Percentiles rank a stretch among this genome's conserved stretches.
phyloP scores from a whole-genome alignment of 2,797 vertebrate species.

The Gallirallus australis region DNA sequence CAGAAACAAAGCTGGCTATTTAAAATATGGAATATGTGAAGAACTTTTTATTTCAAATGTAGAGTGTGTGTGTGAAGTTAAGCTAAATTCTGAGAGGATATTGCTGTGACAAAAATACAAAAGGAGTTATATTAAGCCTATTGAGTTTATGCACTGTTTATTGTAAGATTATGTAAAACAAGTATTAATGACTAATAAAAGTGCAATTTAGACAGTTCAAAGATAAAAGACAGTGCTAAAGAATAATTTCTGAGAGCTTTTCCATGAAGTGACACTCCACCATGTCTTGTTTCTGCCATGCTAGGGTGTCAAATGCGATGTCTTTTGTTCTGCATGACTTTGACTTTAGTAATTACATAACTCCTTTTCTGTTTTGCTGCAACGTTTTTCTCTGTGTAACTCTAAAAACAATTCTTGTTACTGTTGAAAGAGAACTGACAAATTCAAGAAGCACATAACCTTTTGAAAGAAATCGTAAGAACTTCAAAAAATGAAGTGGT shows the following conservation, averaged over 20 bases:
- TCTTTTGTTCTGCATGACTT: conserved; percentile 22
- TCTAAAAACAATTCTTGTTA: not conserved
- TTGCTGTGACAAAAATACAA: conserved; percentile 1
- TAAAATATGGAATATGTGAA: not conserved
- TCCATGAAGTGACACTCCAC: not conserved
- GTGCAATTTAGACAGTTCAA: not conserved
- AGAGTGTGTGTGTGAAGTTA: not conserved
- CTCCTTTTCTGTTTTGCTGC: not conserved
- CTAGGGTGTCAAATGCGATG: not conserved
- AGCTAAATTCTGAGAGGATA: not conserved
- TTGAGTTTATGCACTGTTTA: not conserved
- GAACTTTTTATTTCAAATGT: not conserved
- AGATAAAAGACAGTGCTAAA: not conserved
- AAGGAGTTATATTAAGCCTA: not conserved
- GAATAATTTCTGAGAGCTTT: not conserved
- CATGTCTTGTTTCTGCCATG: not conserved
- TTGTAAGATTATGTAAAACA: not conserved
- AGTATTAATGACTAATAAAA: not conserved
- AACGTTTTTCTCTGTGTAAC: not conserved
- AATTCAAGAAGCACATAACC: not conserved
- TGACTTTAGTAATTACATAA: not conserved
- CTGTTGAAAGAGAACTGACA: not conserved
- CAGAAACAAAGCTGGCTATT: not conserved
- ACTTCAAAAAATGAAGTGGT: not conserved
- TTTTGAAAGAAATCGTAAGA: not conserved